Base-by-base conservation (phyloP, 1,140 invertebrate genomes). In the Proales similis region DNA sequence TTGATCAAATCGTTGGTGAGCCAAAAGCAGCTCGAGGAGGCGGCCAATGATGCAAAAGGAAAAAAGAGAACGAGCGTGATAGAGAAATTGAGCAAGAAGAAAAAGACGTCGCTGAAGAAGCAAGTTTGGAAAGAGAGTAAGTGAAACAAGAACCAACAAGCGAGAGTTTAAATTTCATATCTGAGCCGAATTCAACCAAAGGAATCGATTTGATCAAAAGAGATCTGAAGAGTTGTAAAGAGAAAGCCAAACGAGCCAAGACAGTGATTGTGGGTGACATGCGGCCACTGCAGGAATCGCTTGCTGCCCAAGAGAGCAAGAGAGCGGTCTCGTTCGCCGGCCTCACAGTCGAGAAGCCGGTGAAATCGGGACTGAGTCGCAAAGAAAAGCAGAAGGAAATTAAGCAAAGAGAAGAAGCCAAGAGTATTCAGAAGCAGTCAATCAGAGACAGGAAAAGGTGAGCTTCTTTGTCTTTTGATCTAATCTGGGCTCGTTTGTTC, bases 201-300 rank as follows among this genome's bases (percentile, higher is more conserved):
- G 51, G 51, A 5, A 57, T 57, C 11, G 36, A 14, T n/a, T 42
- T 57, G 20, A 57, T 57, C 12, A 57, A 42, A 42, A 42, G 19
- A 42, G 12, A 57, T 12, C 20, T 57, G 4, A 57, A 57, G 45
- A 42, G 45, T 22, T 42, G 32, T 17, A 29, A 6, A 42, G 51
- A 57, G 2, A 57, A 57, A 17, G 36, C 29, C 7, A 57, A 57
- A 42, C 36, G 51, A 42, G 51, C 39, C 27, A 57, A 57, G 11
- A 57, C 51, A 12, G 51, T 57, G n/a, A 57, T 57, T 26, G 45
- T 42, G 22, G 51, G 51, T 26, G 51, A 57, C 22, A 57, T 57
- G 51, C 39, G 45, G 29, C 51, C 51, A 26, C 39, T 57, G 36
- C 30, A 42, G 19, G 51, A 57, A 29, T 38, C 32, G 6, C 45